Base-by-base conservation (phyloP, 1,140 invertebrate species). In the Rhopalosiphum padi region DNA sequence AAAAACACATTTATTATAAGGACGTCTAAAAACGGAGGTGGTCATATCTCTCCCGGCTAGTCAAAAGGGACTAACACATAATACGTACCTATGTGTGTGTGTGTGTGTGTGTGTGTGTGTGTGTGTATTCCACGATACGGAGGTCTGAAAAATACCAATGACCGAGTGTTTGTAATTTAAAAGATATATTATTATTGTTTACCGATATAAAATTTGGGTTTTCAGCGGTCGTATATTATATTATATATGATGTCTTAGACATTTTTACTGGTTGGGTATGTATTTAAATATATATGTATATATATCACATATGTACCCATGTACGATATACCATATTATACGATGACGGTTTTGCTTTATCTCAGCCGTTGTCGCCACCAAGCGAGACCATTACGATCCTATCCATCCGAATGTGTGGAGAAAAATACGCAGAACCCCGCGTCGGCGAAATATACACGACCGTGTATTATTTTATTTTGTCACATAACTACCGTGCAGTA, bases 81-180 rank as follows among this genome's bases (percentile, higher is more conserved):
- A 23, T 41, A 83, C 18, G 35, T 21, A 60, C 25, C 25, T 25
- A 23, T 30, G 60, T n/a, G 25, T 25, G 55, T 30, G 37, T 37
- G 46, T 51, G 1, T 68, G 3, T n/a, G 4, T 77, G 0, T 18
- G 15, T n/a, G 60, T 77, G 30, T 77, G 30, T 35, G 11, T 30
- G 60, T n/a, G 25, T 25, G 55, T 30, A 11, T n/a, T n/a, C 15
- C 60, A n/a, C 5, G n/a, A 77, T n/a, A 77, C 60, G 30, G 30
- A n/a, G 60, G 30, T n/a, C 30, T 77, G 60, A 77, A 77, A 41
- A 87, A 87, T n/a, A 87, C 43, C 43, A 43, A 48, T 8, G 43
- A 46, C 85, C 85, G 11, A 87, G 85, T 46, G 85, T 87, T 46
- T 46, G 85, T 87, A 46, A 87, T 87, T 87, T 48, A 1, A 46